Conservation (phyloP, 2,888 invertebrate species). For the Cheilosia variabilis region DNA sequence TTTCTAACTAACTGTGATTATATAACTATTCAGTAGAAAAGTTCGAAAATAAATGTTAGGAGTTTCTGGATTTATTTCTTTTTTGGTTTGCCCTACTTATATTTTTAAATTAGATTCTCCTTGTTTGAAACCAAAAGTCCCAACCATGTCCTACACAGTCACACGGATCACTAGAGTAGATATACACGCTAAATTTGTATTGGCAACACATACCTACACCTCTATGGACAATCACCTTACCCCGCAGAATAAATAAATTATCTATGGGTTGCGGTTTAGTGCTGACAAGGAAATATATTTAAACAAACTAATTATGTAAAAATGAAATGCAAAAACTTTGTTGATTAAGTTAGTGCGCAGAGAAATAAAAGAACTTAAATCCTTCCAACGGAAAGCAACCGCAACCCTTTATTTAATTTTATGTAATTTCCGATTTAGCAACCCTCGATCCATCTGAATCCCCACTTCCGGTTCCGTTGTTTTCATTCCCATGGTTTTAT, state of each 20-base stretch:
- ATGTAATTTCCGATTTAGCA: conserved; percentile 6
- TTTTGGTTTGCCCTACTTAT: conserved; percentile 35
- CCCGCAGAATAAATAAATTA: conserved; percentile 24
- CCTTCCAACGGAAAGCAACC: conserved; percentile 46
- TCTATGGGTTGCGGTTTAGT: conserved; percentile 42
- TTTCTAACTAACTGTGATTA: conserved; percentile 67
- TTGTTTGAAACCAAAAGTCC: conserved; percentile 33
- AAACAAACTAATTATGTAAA: too few relatives aligned
- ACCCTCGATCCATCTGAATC: neutral
- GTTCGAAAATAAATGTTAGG: conserved; percentile 70
- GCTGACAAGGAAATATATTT: too few relatives aligned
- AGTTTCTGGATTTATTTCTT: conserved; percentile 43
- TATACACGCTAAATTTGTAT: neutral
- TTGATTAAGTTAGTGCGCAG: conserved; percentile 23
- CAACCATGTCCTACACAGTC: conserved; percentile 46
- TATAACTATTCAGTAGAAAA: conserved; percentile 63
- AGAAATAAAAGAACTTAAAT: conserved; percentile 40
- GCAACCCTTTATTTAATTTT: conserved; percentile 39
- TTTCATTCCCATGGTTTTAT: conserved; percentile 24
- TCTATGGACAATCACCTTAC: conserved; percentile 42
- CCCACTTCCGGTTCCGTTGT: conserved; percentile 69
- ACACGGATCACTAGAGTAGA: conserved; percentile 48
- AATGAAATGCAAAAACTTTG: conserved; percentile 43
- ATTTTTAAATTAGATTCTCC: conserved; percentile 43
- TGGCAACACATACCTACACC: conserved; percentile 22